These are phyloP conservation scores for Eledona agricola DNA, from an alignment of 2,888 invertebrate genomes.

Conservation along the genomic window DNA sequence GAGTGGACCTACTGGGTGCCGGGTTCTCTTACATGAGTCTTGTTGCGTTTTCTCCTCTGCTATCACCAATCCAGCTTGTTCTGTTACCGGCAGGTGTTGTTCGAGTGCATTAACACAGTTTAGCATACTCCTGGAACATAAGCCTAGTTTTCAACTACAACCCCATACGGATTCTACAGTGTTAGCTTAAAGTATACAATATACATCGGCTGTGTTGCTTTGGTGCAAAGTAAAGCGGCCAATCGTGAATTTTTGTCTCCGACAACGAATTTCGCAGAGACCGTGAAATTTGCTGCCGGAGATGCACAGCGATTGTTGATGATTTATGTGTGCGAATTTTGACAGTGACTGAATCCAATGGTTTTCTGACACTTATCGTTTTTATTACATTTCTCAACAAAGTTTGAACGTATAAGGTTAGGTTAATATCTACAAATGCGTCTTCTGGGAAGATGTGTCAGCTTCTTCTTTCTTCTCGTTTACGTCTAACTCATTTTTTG, in stretches of 20 bases:
- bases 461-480: conserved; percentile 35
- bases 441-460: conserved; percentile 36
- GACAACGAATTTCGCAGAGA: too few species aligned
- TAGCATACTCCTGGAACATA: conserved; percentile 88
- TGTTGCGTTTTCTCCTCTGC: conserved; percentile 81
- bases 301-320: too few species aligned
- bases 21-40: conserved; percentile 77
- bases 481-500: conserved; percentile 24
- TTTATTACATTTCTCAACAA: conserved; percentile 23
- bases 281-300: too few species aligned
- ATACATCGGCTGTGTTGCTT: conserved; percentile 18
- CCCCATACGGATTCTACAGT: conserved; percentile 22
- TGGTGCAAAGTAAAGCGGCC: conserved; percentile 38
- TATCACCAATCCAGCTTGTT: conserved; percentile 80
- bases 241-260: conserved; percentile 30
- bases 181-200: conserved; percentile 15
- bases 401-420: conserved; percentile 8
- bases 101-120: conserved; percentile 94
- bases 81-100: conserved; percentile 83
- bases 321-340: not conserved
- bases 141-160: conserved; percentile 39
- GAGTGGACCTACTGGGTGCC: conserved; percentile 30
- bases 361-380: not conserved
- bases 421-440: conserved; percentile 29
- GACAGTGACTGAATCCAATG: not conserved